phyloP scores from a whole-genome alignment of 2,113 vertebrate genomes.

The Calcarius ornatus region DNA sequence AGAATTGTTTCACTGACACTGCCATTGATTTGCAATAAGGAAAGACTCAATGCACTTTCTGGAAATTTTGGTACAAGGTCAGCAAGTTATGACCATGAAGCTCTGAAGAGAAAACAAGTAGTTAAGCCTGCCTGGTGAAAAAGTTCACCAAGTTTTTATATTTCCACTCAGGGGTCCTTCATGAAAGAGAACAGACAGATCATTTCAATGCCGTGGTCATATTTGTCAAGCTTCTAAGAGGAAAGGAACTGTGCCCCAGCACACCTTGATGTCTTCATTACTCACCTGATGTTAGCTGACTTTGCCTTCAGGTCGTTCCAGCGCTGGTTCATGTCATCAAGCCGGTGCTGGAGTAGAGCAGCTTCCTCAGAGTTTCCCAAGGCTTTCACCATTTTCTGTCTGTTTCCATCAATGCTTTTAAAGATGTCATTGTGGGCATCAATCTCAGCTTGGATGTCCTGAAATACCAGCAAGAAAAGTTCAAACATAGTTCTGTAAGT shows the following conservation, averaged over 20 bases:
- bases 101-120: background rate
- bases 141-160: background rate
- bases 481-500: background rate
- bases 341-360: slow-evolving; percentile 88
- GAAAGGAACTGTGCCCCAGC: background rate
- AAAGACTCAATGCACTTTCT: background rate
- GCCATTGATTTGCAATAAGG: background rate
- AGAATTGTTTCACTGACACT: background rate
- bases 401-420: slow-evolving; percentile 93
- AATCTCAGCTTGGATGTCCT: slow-evolving; percentile 99
- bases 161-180: background rate
- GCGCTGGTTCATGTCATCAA: slow-evolving; percentile 98
- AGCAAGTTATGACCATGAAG: background rate
- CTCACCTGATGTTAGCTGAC: slow-evolving; percentile 90
- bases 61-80: background rate
- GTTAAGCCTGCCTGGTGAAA: background rate
- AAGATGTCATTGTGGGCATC: slow-evolving; percentile 99
- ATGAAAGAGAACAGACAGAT: background rate
- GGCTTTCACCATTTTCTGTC: slow-evolving; percentile 94
- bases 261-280: background rate
- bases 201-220: background rate
- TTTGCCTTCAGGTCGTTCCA: slow-evolving; percentile 95
- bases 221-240: background rate
- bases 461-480: slow-evolving; percentile 37
- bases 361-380: slow-evolving; percentile 94